Base-by-base conservation (phyloP, 2,113 vertebrate species). In the Agelaius phoeniceus region DNA sequence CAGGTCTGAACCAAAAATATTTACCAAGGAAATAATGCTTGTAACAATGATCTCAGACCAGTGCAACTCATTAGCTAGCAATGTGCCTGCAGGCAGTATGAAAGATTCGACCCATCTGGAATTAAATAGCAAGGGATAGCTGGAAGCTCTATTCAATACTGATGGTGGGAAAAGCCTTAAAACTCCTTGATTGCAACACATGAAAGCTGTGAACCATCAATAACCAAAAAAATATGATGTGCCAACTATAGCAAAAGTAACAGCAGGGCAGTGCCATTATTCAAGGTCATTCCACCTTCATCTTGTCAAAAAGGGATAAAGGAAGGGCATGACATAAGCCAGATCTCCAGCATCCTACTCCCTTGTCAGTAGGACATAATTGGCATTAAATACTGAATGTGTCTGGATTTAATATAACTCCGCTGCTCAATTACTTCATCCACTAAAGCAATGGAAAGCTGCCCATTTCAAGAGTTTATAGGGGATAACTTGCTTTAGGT, bases 161-260 rank as follows among this genome's bases (percentile, higher is more conserved):
- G 44, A 59, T 92, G 96, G 96, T 95, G 96, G 91, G 95, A 96
- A 97, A 97, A 96, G 84, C 91, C 93, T 96, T 97, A 97, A 96
- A 97, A 96, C 89, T 95, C 89, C 95, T 95, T 95, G 94, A 94
- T 87, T 97, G 80, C 94, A 93, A 91, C 96, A 95, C 94, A 97
- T 95, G 93, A 97, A 95, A 97, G 93, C 95, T 94, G 95, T 92
- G 96, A 97, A 92, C 91, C 86, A 95, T 96, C 95, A 95, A 95
- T 97, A 96, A 92, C 88, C 7, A 95, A 96, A 95, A 96, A 96
- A 97, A 93, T 92, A 97, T 65, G 76, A 94, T 78, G 95, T 97
- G 96, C 96, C 96, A 96, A 46, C 93, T 87, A 65, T 75, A 94
- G 80, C 77, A 95, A 84, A 94, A 93, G 86, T 87, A 94, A 82